Evolutionary conservation across 1,140 invertebrate species (phyloP).

Genomic region (Tetranychus cinnabarinus): DNA sequence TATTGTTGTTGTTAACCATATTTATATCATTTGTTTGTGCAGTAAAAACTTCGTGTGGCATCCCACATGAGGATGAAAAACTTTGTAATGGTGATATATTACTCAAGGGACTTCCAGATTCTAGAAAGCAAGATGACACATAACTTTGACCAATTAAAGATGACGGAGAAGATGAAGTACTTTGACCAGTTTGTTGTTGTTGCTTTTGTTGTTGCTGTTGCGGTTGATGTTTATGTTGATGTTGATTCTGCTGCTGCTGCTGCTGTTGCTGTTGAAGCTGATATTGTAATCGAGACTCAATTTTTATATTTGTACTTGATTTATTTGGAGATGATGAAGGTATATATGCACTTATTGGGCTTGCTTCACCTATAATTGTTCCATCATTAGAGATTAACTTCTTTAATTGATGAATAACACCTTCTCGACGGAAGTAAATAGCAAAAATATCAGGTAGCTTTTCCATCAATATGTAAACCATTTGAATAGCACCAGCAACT

Average conservation of each 20-base stretch:
- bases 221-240: neutral
- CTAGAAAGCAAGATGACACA: no score
- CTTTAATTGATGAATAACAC: slow-evolving; percentile 71
- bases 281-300: neutral
- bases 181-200: neutral
- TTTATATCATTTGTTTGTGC: no score
- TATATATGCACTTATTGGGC: neutral
- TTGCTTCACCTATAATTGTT: neutral
- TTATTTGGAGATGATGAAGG: neutral
- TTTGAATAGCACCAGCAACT: slow-evolving; percentile 85
- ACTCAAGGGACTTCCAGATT: no score
- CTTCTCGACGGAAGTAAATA: slow-evolving; percentile 80
- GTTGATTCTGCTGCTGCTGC: neutral
- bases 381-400: slow-evolving; percentile 26
- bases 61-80: no score
- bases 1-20: no score
- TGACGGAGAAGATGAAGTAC: neutral
- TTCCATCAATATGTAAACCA: slow-evolving; percentile 87
- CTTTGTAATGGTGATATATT: no score
- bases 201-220: neutral
- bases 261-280: neutral
- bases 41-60: no score
- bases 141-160: no score
- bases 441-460: slow-evolving; percentile 81
- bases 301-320: neutral